Evolutionary conservation across 2,888 invertebrate species (phyloP).

Genomic region (Yponomeuta cagnagella): DNA sequence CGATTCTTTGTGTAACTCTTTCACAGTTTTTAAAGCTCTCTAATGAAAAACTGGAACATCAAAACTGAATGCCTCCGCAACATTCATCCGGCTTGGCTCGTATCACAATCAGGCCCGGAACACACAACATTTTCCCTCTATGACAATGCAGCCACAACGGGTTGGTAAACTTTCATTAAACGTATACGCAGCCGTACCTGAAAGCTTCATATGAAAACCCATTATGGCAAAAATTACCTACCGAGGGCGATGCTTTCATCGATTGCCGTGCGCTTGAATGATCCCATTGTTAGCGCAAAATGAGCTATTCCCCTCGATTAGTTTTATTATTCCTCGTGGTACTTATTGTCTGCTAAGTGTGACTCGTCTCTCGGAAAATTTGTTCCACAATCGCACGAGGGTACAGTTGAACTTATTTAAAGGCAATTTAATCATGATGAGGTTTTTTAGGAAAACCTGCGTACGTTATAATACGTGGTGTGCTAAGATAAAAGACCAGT

Average conservation of each 20-base stretch:
- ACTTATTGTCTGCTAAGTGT: conserved; percentile 10
- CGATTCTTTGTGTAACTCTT: background rate
- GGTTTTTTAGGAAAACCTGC: background rate
- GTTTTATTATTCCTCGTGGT: conserved; percentile 28
- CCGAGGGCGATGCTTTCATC: conserved; percentile 25
- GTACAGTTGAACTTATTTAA: background rate
- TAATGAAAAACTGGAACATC: conserved; percentile 1
- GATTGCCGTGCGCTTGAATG: conserved; percentile 51
- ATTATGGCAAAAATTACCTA: conserved; percentile 11
- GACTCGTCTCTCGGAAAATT: background rate
- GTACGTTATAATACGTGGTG: too few relatives aligned
- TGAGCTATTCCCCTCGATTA: conserved; percentile 59
- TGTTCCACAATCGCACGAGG: background rate
- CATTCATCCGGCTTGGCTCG: background rate
- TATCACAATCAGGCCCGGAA: background rate
- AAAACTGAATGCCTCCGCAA: background rate
- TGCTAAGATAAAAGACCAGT: too few relatives aligned
- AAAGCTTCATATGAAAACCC: conserved; percentile 15
- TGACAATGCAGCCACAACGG: background rate
- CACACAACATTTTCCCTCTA: conserved; percentile 1
- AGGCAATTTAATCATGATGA: background rate
- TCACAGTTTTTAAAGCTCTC: background rate
- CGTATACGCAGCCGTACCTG: background rate
- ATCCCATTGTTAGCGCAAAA: conserved; percentile 59
- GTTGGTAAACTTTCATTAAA: conserved; percentile 2